These are phyloP conservation scores for Cerastis leucographa DNA, from an alignment of 2,888 invertebrate species.

Conservation along the genomic window DNA sequence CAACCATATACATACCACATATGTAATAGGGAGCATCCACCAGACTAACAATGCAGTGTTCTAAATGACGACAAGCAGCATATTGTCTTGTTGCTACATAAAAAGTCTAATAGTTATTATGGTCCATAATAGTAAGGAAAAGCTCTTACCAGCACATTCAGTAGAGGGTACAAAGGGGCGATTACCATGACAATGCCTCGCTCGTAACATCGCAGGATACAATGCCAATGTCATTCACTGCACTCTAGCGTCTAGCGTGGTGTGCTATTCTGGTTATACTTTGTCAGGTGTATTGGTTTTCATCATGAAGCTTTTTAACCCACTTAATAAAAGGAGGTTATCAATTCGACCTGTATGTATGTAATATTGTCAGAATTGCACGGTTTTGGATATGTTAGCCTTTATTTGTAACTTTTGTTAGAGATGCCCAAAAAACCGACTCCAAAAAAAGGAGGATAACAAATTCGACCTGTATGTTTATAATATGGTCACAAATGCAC, in stretches of 20 bases:
- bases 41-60: neutral
- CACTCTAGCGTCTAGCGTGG: constrained; percentile 8
- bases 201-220: constrained; percentile 16
- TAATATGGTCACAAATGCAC: too few species aligned
- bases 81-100: neutral
- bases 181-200: constrained; percentile 47
- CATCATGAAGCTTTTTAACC: neutral
- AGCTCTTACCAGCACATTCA: neutral
- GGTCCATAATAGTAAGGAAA: neutral
- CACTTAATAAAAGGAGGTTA: too few species aligned
- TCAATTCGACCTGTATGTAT: too few species aligned
- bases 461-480: too few species aligned
- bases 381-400: too few species aligned
- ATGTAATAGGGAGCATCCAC: neutral
- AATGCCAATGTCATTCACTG: constrained; percentile 47
- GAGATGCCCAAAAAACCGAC: neutral
- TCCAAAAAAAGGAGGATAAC: too few species aligned
- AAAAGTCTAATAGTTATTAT: constrained; percentile 1
- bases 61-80: neutral
- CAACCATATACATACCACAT: neutral
- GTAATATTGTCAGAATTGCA: too few species aligned
- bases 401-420: neutral
- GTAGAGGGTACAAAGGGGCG: constrained; percentile 12
- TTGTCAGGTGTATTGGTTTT: neutral
- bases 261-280: neutral